phyloP scores from a whole-genome alignment of 2,113 vertebrate genomes.

The Takifugu flavidus region DNA sequence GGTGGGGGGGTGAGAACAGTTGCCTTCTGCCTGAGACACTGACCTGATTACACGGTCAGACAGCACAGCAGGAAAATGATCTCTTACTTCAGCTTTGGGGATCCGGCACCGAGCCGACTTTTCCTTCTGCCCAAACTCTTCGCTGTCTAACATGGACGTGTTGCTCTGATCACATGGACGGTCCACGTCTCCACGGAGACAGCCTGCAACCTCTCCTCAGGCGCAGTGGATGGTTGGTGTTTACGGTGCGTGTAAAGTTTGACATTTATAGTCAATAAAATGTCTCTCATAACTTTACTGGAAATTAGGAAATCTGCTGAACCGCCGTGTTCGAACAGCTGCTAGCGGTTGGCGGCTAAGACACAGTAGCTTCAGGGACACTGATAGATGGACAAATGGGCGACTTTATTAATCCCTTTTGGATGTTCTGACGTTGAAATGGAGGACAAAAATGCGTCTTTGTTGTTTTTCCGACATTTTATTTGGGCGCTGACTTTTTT shows the following conservation, averaged over 20 bases:
- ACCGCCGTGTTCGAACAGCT: neutral
- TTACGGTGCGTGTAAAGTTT: neutral
- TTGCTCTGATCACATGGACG: too few species aligned
- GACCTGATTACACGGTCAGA: slow-evolving; percentile 34
- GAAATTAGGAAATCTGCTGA: neutral
- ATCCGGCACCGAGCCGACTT: slow-evolving; percentile 29
- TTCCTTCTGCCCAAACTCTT: slow-evolving; percentile 2
- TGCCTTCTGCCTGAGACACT: slow-evolving; percentile 44
- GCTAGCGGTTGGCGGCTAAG: neutral
- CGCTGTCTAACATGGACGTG: too few species aligned
- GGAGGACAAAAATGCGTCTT: too few species aligned
- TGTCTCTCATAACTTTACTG: neutral
- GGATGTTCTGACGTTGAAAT: too few species aligned
- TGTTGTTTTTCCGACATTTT: too few species aligned
- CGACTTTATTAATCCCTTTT: too few species aligned
- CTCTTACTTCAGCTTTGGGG: slow-evolving; percentile 19
- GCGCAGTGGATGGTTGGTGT: neutral
- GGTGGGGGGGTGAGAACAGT: slow-evolving; percentile 27
- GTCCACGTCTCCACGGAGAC: too few species aligned
- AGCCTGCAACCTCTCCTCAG: too few species aligned
- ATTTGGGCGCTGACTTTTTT: too few species aligned
- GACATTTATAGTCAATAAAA: neutral
- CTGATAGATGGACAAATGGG: too few species aligned
- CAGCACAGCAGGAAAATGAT: slow-evolving; percentile 28
- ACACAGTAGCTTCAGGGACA: too few species aligned